These are phyloP conservation scores for Omphaloscelis lunosa DNA, from an alignment of 2,888 invertebrate species.

Conservation along the genomic window DNA sequence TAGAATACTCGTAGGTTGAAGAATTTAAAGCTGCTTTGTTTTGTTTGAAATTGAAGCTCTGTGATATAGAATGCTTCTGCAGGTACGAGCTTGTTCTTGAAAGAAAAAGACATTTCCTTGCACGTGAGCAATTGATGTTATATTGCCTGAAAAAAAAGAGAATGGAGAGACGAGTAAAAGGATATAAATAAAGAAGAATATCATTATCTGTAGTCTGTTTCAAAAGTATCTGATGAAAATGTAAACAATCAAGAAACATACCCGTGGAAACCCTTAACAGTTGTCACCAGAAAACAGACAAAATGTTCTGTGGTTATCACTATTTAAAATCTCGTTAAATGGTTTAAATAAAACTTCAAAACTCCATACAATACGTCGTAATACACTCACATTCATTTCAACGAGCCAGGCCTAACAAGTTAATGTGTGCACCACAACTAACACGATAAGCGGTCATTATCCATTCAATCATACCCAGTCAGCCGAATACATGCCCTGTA, in stretches of 20 bases:
- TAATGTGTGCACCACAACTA: slow-evolving; percentile 43
- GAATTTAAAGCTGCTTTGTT: slow-evolving; percentile 8
- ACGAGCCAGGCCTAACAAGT: slow-evolving; percentile 12
- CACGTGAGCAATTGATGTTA: neutral
- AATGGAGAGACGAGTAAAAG: neutral
- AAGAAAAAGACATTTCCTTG: neutral
- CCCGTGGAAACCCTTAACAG: no score
- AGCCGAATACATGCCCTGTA: slow-evolving; percentile 20
- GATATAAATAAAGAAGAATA: neutral
- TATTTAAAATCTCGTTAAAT: neutral
- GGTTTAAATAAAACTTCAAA: neutral
- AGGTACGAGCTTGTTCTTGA: neutral
- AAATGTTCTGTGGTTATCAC: no score
- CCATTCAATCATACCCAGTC: slow-evolving; percentile 54
- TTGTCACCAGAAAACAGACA: no score
- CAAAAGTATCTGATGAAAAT: neutral
- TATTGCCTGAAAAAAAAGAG: neutral
- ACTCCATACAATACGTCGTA: neutral
- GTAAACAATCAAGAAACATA: neutral
- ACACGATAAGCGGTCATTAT: slow-evolving; percentile 48
- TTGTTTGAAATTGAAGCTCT: neutral
- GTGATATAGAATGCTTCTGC: neutral
- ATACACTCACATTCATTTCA: slow-evolving; percentile 3
- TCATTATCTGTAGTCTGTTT: neutral
- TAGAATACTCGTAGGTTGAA: neutral